Conservation (phyloP, 2,113 vertebrate genomes). For the Stercorarius parasiticus region DNA sequence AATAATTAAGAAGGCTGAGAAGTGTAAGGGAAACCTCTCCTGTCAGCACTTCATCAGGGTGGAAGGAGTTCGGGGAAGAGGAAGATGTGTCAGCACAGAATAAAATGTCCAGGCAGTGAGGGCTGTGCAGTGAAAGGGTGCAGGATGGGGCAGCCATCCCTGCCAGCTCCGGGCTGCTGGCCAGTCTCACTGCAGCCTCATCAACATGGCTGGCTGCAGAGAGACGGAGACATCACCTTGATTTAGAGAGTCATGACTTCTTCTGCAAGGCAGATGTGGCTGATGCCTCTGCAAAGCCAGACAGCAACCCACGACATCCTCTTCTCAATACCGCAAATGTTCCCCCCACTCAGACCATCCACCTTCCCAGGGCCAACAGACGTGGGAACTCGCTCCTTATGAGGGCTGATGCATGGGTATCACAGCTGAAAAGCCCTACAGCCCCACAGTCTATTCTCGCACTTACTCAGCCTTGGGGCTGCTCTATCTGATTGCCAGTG, state of each 20-base stretch:
- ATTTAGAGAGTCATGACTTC: background rate
- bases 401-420: background rate
- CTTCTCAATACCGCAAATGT: background rate
- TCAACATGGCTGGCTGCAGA: background rate
- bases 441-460: background rate
- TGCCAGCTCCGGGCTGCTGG: background rate
- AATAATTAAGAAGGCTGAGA: background rate
- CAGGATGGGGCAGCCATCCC: background rate
- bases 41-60: background rate
- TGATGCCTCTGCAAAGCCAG: background rate
- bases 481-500: background rate
- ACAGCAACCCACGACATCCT: fast-evolving
- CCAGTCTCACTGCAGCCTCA: slow-evolving; percentile 17
- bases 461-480: background rate
- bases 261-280: fast-evolving
- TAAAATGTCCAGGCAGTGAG: background rate
- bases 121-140: background rate
- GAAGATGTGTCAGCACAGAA: background rate
- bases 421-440: background rate
- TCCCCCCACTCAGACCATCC: fast-evolving
- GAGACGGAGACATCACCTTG: background rate
- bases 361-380: background rate
- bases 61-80: background rate
- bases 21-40: background rate
- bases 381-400: background rate